Conservation (phyloP, 2,797 vertebrate species). For the Dallia pectoralis region DNA sequence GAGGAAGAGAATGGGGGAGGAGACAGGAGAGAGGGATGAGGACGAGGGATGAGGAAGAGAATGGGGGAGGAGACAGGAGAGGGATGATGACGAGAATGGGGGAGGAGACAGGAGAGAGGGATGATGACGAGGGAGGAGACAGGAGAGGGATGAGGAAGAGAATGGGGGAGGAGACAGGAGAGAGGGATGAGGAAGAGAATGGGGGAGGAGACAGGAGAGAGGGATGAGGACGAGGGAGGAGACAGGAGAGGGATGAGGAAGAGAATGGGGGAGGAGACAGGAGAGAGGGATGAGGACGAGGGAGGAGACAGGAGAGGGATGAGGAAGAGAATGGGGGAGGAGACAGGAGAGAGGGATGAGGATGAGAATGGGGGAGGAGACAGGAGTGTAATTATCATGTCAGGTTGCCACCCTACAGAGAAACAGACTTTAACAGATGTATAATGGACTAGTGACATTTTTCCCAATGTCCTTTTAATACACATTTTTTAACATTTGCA, state of each 20-base stretch:
- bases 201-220: constrained; percentile 47
- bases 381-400: constrained; percentile 17
- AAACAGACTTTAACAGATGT: constrained; percentile 4
- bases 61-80: too few relatives aligned
- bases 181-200: too few relatives aligned
- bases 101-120: too few relatives aligned
- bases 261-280: too few relatives aligned
- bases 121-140: neutral
- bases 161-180: too few relatives aligned
- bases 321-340: neutral
- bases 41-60: too few relatives aligned
- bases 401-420: constrained; percentile 9
- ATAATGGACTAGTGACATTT: neutral
- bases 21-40: constrained; percentile 32
- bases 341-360: too few relatives aligned
- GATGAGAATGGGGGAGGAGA: too few relatives aligned
- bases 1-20: too few relatives aligned
- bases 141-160: too few relatives aligned
- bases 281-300: too few relatives aligned
- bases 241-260: constrained; percentile 22
- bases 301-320: constrained; percentile 35
- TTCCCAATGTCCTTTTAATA: neutral
- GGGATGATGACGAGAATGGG: too few relatives aligned
- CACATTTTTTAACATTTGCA: neutral
- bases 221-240: constrained; percentile 31